Base-by-base conservation (phyloP, 2,113 vertebrate species). In the Gambusia affinis region DNA sequence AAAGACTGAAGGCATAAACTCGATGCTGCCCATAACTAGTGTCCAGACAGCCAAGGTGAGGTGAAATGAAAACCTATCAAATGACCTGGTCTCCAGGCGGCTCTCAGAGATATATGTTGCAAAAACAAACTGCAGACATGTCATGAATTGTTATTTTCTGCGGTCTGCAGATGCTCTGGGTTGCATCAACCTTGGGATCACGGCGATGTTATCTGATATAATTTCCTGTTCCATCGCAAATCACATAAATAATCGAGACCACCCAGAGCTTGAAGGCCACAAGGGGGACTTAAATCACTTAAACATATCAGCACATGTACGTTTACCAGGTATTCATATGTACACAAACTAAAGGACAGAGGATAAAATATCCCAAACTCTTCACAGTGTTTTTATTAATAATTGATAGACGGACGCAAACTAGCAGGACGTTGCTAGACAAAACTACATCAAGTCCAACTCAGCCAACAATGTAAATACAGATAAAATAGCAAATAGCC, bases 21-120 rank as follows among this genome's bases (percentile, higher is more conserved):
- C 76, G 29, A 27, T 33, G 37, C 60, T 35, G 62, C 67, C 63
- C 78, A 72, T 73, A 73, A 82, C 67, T 57, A 44, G 27, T 28
- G 33, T 63, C 61, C 63, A 81, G 79, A 79, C 80, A 84, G 68
- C 75, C 77, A 70, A 80, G 67, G 79, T 78, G 72, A 81, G 72
- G 57, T 68, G 72, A 64, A 88, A 87, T 77, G 67, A 87, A 91
- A 85, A 82, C 73, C 63, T 65, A 85, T 81, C 80, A 79, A 82
- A 78, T 0, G 35, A 44, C 19, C 12, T 0, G 1, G 69, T 89
- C 83, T 89, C 57, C 72, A 82, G 85, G 80, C 70, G 65, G 54
- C 42, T 76, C 68, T 66, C 64, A n/a, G 33, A 73, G 62, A 86
- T 72, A 83, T 70, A 68, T 73, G 73, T 72, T 28, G 72, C 63